Percentiles rank a stretch among this genome's conserved stretches.
These are phyloP conservation scores for Hypomesus transpacificus DNA, from an alignment of 2,113 vertebrate species.

Conservation along the genomic window DNA sequence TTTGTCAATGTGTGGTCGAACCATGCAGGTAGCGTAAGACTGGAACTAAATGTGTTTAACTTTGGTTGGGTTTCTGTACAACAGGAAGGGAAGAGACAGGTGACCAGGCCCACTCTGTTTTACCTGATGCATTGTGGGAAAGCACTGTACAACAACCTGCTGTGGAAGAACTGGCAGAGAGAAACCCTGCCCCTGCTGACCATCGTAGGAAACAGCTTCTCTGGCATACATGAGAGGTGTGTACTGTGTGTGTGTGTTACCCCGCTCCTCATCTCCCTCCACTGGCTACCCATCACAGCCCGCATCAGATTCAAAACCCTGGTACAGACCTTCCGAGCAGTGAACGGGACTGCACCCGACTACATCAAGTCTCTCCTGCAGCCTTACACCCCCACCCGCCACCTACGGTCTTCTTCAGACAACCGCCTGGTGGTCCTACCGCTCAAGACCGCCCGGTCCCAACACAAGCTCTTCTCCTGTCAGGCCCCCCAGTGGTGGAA, in stretches of 20 bases:
- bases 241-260: constrained; percentile 7
- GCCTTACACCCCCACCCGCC: too few relatives aligned
- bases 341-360: too few relatives aligned
- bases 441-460: too few relatives aligned
- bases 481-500: too few relatives aligned
- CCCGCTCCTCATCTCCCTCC: too few relatives aligned
- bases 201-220: constrained; percentile 91
- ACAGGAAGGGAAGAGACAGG: constrained; percentile 84
- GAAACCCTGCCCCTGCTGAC: constrained; percentile 68
- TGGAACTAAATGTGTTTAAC: not conserved
- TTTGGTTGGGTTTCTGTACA: constrained; percentile 2
- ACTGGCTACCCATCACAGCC: too few relatives aligned
- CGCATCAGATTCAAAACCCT: too few relatives aligned
- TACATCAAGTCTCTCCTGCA: too few relatives aligned
- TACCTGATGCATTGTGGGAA: constrained; percentile 95
- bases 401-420: too few relatives aligned
- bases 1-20: not conserved
- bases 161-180: constrained; percentile 90
- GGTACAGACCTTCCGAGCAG: too few relatives aligned
- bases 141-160: constrained; percentile 92
- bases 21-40: not conserved
- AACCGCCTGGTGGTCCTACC: too few relatives aligned
- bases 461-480: too few relatives aligned
- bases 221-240: constrained; percentile 81
- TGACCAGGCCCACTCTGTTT: constrained; percentile 75